Base-by-base conservation (phyloP, 2,797 vertebrate genomes). In the Acipenser transmontanus region DNA sequence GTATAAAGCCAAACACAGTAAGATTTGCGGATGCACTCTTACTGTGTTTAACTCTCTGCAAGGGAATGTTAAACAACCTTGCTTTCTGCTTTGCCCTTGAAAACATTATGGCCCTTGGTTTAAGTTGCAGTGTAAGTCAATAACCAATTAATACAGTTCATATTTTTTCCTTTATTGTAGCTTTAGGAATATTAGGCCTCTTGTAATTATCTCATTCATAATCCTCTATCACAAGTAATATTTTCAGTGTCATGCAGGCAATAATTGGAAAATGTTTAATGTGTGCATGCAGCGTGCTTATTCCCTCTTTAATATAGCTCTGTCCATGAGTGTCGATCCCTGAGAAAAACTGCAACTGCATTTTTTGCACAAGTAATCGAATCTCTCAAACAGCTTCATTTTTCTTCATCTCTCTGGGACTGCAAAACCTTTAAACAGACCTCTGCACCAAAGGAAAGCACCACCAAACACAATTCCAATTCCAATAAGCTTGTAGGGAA, bases 351-450 rank as follows among this genome's bases (percentile, higher is more conserved):
- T 83, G 70, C 77, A 74, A 82, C 81, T 78, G 78, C 81, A 88
- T 91, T 34, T n/a, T 91, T 91, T 74, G 72, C 74, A 73, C 76
- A 84, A 69, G 84, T 88, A 89, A 93, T 93, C 82, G 82, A 86
- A 89, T 88, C 78, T 85, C 82, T 92, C 84, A 85, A 90, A 75
- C 76, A 78, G 72, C 70, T 85, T 89, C 74, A 78, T 92, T 91
- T 92, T 89, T 88, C 82, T 89, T 90, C 85, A 88, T 93, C 88
- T 93, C 82, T 63, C 52, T 73, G 75, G 81, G 82, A 91, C 78
- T 73, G 84, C 79, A 77, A 85, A 84, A 88, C 86, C 84, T 91
- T 90, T 87, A 90, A 89, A 89, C 72, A 88, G 81, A 86, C 76
- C 73, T 72, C 74, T 76, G 76, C 80, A 78, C 81, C 79, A 80